Base-by-base conservation (phyloP, 2,113 vertebrate genomes). In the Tetrao urogallus region DNA sequence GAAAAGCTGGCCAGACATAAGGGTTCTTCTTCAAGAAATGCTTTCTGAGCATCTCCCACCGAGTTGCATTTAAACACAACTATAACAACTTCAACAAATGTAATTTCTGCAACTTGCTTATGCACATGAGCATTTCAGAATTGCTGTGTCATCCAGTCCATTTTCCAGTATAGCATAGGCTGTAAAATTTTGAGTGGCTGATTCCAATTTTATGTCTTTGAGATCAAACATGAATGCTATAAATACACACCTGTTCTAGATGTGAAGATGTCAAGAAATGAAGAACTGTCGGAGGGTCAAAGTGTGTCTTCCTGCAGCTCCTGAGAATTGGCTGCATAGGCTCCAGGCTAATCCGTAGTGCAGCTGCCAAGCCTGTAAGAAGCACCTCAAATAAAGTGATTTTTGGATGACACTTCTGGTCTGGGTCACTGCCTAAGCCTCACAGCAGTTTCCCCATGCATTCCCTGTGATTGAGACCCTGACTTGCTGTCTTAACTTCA, bases 221-320 rank as follows among this genome's bases (percentile, higher is more conserved):
- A 3, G 10, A 63, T 58, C 60, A 74, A 74, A 86, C 38, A n/a
- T 1, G 8, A 5, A 20, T 60, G 40, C 6, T 13, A 11, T 45
- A 40, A 89, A 87, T 32, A 69, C 3, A 4, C 45, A 43, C 57
- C 34, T 28, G 58, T 12, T 28, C 24, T 75, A 71, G 20, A 54
- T 19, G 8, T 15, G 47, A 94, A 84, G 24, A 8, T 19, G 47
- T 60, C 52, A 56, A 50, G 60, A 78, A 18, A 20, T 38, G 75
- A 78, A 79, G 28, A 13, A 52, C 19, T 54, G 1, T 58, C 6
- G 54, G 45, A 4, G 13, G 6, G 28, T 6, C 0, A 0, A 52
- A 56, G 19, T 34, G 10, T n/a, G 47, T 60, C 16, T 19, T 81
- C 13, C 20, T 8, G 6, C 34, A 60, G 10, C 32, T 87, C 30